A percentile compares a stretch with the other conserved stretches of the same genome.
Conservation (phyloP, 1,140 invertebrate genomes). For the Drosophila azteca region DNA sequence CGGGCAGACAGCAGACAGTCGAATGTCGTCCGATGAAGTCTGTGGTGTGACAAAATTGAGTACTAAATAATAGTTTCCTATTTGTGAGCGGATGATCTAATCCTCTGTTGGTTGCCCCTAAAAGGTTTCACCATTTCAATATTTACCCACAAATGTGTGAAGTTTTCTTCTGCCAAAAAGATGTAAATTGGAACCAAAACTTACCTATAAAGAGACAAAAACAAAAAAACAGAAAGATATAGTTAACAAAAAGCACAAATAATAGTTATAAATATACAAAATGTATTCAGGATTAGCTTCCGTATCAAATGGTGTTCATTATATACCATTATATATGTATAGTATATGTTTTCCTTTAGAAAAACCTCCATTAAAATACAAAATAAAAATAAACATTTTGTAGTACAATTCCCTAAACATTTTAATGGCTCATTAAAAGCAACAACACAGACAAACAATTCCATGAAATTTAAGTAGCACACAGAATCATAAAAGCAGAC, state of each 20-base stretch:
- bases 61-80: slow-evolving; percentile 18
- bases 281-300: too few species aligned
- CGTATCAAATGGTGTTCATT: too few species aligned
- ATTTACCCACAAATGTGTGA: slow-evolving; percentile 38
- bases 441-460: slow-evolving; percentile 25
- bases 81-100: slow-evolving; percentile 10
- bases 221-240: neutral
- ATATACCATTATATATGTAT: too few species aligned
- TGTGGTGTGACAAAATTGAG: slow-evolving; percentile 1
- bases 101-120: neutral
- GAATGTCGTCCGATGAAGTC: slow-evolving; percentile 1
- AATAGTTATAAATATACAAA: slow-evolving; percentile 1
- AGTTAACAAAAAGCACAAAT: neutral
- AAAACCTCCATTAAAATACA: slow-evolving; percentile 21
- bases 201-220: slow-evolving; percentile 55
- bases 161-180: neutral
- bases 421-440: slow-evolving; percentile 73
- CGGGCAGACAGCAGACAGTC: too few species aligned
- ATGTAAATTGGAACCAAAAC: slow-evolving; percentile 21
- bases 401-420: slow-evolving; percentile 38
- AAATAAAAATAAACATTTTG: neutral
- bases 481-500: slow-evolving; percentile 52
- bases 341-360: neutral
- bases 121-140: neutral
- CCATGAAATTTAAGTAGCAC: slow-evolving; percentile 62